These are phyloP conservation scores for Chrysomallon squamiferum DNA, from an alignment of 1,140 invertebrate genomes.

Conservation along the genomic window DNA sequence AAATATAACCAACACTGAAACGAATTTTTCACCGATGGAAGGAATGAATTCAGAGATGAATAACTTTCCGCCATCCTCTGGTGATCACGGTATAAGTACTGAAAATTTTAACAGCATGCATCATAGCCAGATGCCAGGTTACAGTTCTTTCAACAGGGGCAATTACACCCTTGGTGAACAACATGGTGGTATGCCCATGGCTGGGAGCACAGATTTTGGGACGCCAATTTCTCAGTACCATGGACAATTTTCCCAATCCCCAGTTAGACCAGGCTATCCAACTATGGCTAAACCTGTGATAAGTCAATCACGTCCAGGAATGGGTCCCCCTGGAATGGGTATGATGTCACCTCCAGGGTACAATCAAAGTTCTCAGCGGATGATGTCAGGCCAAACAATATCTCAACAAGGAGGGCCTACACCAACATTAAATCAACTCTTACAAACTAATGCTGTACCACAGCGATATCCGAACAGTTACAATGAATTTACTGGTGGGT, in stretches of 20 bases:
- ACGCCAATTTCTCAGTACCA: conserved; percentile 44
- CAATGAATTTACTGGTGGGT: conserved; percentile 55
- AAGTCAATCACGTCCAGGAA: conserved; percentile 38
- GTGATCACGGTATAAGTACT: conserved; percentile 40
- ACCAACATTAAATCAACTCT: conserved; percentile 87
- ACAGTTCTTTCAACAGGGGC: conserved; percentile 40
- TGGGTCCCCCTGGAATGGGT: conserved; percentile 32
- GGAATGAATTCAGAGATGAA: conserved; percentile 54
- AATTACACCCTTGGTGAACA: conserved; percentile 42
- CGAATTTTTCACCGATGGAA: conserved; percentile 46
- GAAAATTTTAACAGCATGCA: conserved; percentile 46
- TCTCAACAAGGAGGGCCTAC: conserved; percentile 80
- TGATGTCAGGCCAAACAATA: conserved; percentile 71
- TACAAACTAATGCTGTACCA: conserved; percentile 78
- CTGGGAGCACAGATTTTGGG: conserved; percentile 46
- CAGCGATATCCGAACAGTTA: conserved; percentile 57
- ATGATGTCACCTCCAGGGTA: conserved; percentile 38
- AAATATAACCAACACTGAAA: conserved; percentile 50
- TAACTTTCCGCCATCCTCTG: conserved; percentile 43
- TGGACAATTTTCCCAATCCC: conserved; percentile 45
- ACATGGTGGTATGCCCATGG: conserved; percentile 44
- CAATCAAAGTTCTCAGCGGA: conserved; percentile 28
- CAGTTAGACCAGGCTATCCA: conserved; percentile 41
- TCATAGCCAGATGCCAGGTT: conserved; percentile 46
- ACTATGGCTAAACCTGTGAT: conserved; percentile 38